Base-by-base conservation (phyloP, 2,113 vertebrate genomes). In the Prochilodus magdalenae region DNA sequence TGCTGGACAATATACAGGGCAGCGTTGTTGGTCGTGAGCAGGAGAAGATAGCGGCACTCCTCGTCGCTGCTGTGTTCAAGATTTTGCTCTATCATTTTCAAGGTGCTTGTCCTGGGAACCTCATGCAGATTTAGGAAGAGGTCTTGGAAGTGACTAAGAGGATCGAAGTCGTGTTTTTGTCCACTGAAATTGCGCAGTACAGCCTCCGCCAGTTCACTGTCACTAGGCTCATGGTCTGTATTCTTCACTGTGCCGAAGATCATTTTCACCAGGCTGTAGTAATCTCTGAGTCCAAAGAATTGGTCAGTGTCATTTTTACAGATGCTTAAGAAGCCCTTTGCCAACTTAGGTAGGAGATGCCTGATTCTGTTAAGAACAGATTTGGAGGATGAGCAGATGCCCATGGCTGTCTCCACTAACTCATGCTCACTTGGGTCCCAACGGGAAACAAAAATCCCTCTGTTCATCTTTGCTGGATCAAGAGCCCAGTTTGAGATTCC, bases 401-500 rank as follows among this genome's bases (percentile, higher is more conserved):
- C 93, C 29, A 92, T 89, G 60, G 95, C 94, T 15, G 93, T 95
- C 78, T 94, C 84, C 63, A 94, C 90, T 29, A 95, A 90, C 79
- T 95, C 94, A 14, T 90, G 82, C 74, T 94, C 86, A 74, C 88
- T 94, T 4, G 93, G 94, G 75, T 94, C 94, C 84, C 93, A 90
- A 26, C 94, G 90, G 62, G 93, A 92, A 4, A 95, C 92, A 87
- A 95, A 94, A 77, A 95, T 93, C 22, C 94, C 94, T 60, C 94
- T 85, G 87, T 95, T 95, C 94, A 95, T 95, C 84, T 95, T 95
- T 33, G 94, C 94, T 70, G 94, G 94, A 85, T 95, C 95, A 1
- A 95, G 88, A 83, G 94, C 94, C 94, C 94, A 95, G 85, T 95
- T 95, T 29, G 95, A 95, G 82, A 95, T 94, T 30, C 95, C 94